Evolutionary conservation across 1,140 invertebrate genomes (phyloP), one percentile per base, ranked within the genome.

Genomic region (Lethrus apterus): DNA sequence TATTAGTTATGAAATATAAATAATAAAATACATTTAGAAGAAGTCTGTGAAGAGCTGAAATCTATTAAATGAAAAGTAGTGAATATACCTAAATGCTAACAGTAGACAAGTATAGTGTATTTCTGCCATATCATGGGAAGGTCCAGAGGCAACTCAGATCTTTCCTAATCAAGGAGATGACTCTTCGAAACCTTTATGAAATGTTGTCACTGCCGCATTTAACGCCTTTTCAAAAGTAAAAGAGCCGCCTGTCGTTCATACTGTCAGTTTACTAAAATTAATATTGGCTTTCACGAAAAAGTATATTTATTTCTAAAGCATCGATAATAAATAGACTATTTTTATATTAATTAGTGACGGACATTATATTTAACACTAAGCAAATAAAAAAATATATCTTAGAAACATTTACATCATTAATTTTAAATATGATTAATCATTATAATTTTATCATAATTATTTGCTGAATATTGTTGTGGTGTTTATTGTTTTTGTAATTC

Each of bases 251-350:
- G 46, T 54, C 52, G 47, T 47, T 54, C 48, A 50, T 45, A 50
- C 52, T 54, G 52, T 54, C 52, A 54, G 48, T 50, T 54, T 54
- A 54, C 52, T 54, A 49, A 54, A 54, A 54, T 54, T 54, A 54
- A 54, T 54, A 54, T 41, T 36, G 45, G 45, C 32, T 36, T 47
- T 47, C 35, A 32, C 15, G 24, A 47, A 46, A 44, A 47, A 47
- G 18, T 41, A 40, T 36, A 47, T 41, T 47, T 38, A 38, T 41
- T 38, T 47, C 30, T 40, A 11, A 29, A 41, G 36, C 45, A 31
- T 47, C 45, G 41, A 47, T 46, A 46, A 36, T 36, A 36, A 15
- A 21, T 18, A 9, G n/a, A n/a, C n/a, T n/a, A n/a, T n/a, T n/a
- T n/a, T n/a, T n/a, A n/a, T n/a, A n/a, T n/a, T n/a, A n/a, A n/a